Percentiles rank a stretch among this genome's conserved stretches.
Evolutionary conservation across 2,888 invertebrate species (phyloP).

Genomic region (Ennomos fuscantarius): DNA sequence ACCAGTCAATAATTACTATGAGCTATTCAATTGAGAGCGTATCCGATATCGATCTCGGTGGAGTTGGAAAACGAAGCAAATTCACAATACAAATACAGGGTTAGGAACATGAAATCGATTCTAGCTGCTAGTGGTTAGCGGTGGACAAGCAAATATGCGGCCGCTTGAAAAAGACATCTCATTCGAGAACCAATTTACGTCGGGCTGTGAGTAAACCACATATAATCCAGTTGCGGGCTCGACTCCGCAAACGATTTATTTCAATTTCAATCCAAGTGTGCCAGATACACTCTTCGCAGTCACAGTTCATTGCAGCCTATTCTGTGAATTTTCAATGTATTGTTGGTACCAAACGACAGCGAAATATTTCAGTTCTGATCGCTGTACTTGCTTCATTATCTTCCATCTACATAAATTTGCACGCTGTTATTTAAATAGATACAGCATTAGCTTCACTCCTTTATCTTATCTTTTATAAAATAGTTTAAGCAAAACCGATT

Average conservation of each 20-base stretch:
- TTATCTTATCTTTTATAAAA: slow-evolving; percentile 20
- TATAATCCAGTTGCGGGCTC: slow-evolving; percentile 61
- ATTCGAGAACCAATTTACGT: slow-evolving; percentile 75
- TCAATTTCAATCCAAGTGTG: slow-evolving; percentile 70
- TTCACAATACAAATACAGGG: neutral
- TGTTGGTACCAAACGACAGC: slow-evolving; percentile 2
- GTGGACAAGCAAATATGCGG: slow-evolving; percentile 48
- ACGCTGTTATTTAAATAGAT: too few species aligned
- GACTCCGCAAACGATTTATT: slow-evolving; percentile 79
- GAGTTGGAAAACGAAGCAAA: slow-evolving; percentile 3
- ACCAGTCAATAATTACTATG: neutral
- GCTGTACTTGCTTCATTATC: neutral
- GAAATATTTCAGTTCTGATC: slow-evolving; percentile 4
- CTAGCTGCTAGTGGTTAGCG: slow-evolving; percentile 16
- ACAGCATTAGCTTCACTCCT: too few species aligned
- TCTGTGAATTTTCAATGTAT: slow-evolving; percentile 20
- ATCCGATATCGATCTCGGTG: neutral
- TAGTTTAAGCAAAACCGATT: slow-evolving; percentile 19
- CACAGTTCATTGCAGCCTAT: slow-evolving; percentile 36
- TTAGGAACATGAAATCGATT: slow-evolving; percentile 17
- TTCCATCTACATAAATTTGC: too few species aligned
- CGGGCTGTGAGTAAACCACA: slow-evolving; percentile 62
- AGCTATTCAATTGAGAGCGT: slow-evolving; percentile 1
- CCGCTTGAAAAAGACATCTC: slow-evolving; percentile 68
- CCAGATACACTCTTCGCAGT: slow-evolving; percentile 51